Base-by-base conservation (phyloP, 2,113 vertebrate genomes). In the Ancistrus triradiatus region DNA sequence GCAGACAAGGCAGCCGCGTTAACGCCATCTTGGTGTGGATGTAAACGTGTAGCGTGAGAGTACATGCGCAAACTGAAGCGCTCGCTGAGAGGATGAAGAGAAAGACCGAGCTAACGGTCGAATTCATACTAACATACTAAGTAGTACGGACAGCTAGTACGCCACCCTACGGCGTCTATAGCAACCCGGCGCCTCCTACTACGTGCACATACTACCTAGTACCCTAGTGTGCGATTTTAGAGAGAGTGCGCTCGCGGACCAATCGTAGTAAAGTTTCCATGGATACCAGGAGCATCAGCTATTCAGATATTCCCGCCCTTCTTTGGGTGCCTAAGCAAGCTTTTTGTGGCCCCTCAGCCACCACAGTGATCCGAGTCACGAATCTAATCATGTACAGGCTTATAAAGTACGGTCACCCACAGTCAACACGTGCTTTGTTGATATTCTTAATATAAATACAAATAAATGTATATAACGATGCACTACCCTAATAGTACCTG, bases 11-110 rank as follows among this genome's bases (percentile, higher is more conserved):
- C 82, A 88, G 83, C 80, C 81, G 81, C 79, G 83, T 75, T 84
- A 77, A 84, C 87, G 86, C 87, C 87, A 89, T 89, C 84, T 88
- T 89, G 84, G 83, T 85, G 80, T 84, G 78, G 83, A 80, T 75
- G 86, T 77, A 79, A 75, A 13, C 80, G 70, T 70, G 83, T 69
- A 42, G 68, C 77, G 28, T 72, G 56, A 77, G 71, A 59, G 87
- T 80, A 80, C 87, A 85, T 86, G 85, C 86, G 84, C 87, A 86
- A 83, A 87, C 81, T 86, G 56, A 70, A 40, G 18, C n/a, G 14
- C 14, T n/a, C 25, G 18, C 18, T 14, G 49, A 33, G 24, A 52
- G 49, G 17, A 43, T 6, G 7, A 7, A 35, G 28, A 53, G 28
- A 35, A 15, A 35, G 28, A 44, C 15, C n/a, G 24, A 46, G 21